phyloP scores from a whole-genome alignment of 2,888 invertebrate genomes.

The Cheilosia variabilis region DNA sequence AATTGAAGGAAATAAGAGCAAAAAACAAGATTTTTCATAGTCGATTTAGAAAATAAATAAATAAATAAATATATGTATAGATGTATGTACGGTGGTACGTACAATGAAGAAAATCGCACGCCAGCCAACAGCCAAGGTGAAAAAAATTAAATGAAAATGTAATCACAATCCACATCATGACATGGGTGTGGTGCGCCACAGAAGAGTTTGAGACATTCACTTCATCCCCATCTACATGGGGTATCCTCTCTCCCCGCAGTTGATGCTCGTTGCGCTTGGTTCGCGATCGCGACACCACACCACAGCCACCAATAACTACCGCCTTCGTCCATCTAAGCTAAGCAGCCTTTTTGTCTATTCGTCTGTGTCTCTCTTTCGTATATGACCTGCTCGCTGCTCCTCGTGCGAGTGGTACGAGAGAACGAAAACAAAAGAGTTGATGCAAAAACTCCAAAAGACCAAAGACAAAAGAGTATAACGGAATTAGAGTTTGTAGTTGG shows the following conservation, averaged over 20 bases:
- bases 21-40: conserved; percentile 75
- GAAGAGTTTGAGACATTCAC: conserved; percentile 75
- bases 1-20: conserved; percentile 74
- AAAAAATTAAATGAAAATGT: conserved; percentile 76
- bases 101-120: conserved; percentile 75
- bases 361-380: conserved; percentile 55
- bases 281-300: conserved; percentile 3
- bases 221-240: conserved; percentile 70
- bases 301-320: conserved; percentile 47
- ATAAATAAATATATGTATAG: conserved; percentile 58
- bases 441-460: conserved; percentile 48
- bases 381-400: neutral
- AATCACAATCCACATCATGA: conserved; percentile 76
- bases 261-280: conserved; percentile 19
- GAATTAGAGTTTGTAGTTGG: conserved; percentile 21
- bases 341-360: conserved; percentile 35
- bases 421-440: conserved; percentile 70
- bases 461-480: conserved; percentile 59
- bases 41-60: conserved; percentile 74
- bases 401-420: conserved; percentile 42
- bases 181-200: conserved; percentile 74
- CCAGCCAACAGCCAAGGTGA: conserved; percentile 76
- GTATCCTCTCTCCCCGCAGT: conserved; percentile 29
- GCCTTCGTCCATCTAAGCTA: conserved; percentile 50
- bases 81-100: conserved; percentile 20